Evolutionary conservation across 1,140 invertebrate genomes (phyloP), one percentile per base, ranked within the genome.

Genomic region (Tachypleus tridentatus): DNA sequence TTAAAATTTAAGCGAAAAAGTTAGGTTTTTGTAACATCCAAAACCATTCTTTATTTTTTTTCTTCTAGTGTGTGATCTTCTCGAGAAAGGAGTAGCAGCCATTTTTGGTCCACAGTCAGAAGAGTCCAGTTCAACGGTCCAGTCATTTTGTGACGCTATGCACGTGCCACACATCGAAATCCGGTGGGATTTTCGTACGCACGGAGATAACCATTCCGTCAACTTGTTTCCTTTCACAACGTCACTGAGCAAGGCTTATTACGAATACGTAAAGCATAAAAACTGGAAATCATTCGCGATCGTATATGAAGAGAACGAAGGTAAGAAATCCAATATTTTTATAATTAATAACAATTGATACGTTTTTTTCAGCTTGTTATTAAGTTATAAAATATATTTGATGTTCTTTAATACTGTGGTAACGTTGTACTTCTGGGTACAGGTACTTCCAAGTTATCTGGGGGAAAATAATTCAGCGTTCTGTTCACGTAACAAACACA

Each of bases 151-250:
- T 76, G 93, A 96, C 78, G 91, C 91, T 11, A 90, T 96, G 85
- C 92, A 97, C 79, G 87, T 97, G 71, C 93, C 93, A 3, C 93
- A 97, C 77, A 82, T 97, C 73, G 91, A 96, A 78, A 93, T 91
- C 61, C 82, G 91, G 65, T 97, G 92, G 91, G 90, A 95, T 77
- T 92, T 87, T 75, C 79, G 88, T 59, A 82, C 90, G n/a, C 79
- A 88, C 61, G 81, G 89, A 58, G 89, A 92, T 76, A 92, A 89
- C 72, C 94, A 90, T 76, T 84, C 94, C 49, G 89, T 97, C 70
- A 96, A 95, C 80, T 82, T 97, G 11, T 93, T 91, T 80, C 93
- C 93, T 1, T 90, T 96, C 80, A 91, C 93, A 5, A 87, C 86
- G 60, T 86, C 88, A 11, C 79, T 97, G 11, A 91, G 91, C 64